Evolutionary conservation across 2,888 invertebrate species (phyloP).

Genomic region (Magallana nippona): DNA sequence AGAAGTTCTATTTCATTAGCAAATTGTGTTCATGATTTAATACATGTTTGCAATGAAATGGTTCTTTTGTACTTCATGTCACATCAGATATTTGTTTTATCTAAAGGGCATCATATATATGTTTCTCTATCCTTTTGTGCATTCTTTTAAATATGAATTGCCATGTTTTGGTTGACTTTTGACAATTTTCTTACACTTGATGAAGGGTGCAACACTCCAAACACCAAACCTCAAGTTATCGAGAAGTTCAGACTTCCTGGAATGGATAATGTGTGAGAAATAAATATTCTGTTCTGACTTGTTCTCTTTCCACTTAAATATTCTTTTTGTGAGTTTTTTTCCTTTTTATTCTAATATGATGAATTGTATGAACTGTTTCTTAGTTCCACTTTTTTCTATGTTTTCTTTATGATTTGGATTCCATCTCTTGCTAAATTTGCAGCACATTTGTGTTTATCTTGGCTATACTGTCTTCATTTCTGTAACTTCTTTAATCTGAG

Average conservation of each 20-base stretch:
- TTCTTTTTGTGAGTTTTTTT: not conserved
- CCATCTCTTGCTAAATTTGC: no score
- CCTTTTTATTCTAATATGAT: not conserved
- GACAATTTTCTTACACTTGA: not conserved
- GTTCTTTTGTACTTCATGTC: slow-evolving; percentile 4
- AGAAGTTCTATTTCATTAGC: not conserved
- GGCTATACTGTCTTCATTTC: no score
- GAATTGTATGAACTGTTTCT: not conserved
- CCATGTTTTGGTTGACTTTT: not conserved
- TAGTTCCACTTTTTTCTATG: not conserved
- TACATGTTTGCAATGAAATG: not conserved
- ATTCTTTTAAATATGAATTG: not conserved
- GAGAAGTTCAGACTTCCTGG: not conserved
- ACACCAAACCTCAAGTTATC: not conserved
- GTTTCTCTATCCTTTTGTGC: not conserved
- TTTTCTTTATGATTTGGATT: not conserved
- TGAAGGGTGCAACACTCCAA: not conserved
- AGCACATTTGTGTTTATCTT: no score
- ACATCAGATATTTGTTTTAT: not conserved
- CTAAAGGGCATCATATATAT: not conserved
- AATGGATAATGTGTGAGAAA: slow-evolving; percentile 7
- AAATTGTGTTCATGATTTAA: slow-evolving; percentile 4
- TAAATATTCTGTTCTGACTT: not conserved
- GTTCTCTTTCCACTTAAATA: not conserved
- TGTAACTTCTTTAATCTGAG: no score